Evolutionary conservation across 2,113 vertebrate species (phyloP).

Genomic region (Myotis brandtii): DNA sequence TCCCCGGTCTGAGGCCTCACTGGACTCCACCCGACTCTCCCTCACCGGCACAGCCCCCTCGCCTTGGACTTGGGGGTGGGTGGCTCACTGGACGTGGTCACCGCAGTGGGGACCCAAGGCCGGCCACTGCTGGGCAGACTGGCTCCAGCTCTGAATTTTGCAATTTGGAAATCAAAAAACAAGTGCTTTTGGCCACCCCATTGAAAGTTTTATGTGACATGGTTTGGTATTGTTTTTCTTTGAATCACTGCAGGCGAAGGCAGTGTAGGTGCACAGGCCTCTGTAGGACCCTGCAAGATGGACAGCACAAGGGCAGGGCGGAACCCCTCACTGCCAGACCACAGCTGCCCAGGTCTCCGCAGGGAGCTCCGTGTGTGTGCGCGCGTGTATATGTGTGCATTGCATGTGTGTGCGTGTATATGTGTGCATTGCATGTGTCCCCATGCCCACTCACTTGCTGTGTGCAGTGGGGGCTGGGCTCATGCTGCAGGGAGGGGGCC

Average conservation of each 20-base stretch:
- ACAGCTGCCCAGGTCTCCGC: background rate
- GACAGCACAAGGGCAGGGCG: accelerated
- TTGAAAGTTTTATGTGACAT: accelerated
- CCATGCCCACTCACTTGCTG: no score
- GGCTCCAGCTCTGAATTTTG: accelerated
- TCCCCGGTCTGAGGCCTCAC: background rate
- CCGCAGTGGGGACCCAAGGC: accelerated
- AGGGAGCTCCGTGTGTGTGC: no score
- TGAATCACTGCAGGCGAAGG: background rate
- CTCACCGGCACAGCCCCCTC: accelerated
- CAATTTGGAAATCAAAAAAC: no score
- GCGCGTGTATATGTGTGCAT: no score
- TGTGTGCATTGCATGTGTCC: no score
- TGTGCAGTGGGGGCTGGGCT: no score
- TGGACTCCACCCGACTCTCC: background rate
- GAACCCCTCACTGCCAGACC: no score
- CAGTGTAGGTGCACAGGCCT: accelerated
- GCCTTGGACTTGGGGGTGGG: background rate
- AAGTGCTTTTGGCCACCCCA: accelerated
- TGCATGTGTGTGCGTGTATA: no score
- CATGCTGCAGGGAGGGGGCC: accelerated
- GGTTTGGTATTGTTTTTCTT: background rate
- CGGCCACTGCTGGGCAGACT: accelerated
- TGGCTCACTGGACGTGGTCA: background rate
- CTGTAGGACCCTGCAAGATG: background rate